Conservation (phyloP, 2,113 vertebrate species). For the Nansenia antarctica region DNA sequence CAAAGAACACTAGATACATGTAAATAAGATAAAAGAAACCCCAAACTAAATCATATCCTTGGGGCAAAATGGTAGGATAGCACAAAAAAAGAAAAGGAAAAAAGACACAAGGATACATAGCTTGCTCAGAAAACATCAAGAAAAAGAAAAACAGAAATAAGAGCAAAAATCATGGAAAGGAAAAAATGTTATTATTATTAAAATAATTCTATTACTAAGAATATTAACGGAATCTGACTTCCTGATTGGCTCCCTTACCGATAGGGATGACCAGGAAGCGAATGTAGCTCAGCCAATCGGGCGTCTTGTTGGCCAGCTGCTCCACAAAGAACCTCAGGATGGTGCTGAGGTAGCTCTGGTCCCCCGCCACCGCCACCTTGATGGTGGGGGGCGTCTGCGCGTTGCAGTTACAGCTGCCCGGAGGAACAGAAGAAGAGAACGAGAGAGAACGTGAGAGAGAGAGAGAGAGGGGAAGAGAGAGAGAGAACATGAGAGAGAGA, state of each 20-base stretch:
- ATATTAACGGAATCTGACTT: not conserved
- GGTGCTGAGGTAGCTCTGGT: conserved; percentile 79
- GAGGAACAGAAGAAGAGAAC: not conserved
- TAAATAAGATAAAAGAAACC: no score
- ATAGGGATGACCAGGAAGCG: conserved; percentile 78
- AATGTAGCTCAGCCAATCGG: conserved; percentile 79
- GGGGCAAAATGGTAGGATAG: no score
- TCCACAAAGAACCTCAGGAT: conserved; percentile 79
- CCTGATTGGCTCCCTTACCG: conserved; percentile 49
- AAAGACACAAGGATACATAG: no score
- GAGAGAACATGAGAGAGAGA: no score
- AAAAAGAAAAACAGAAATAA: no score
- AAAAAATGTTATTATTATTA: not conserved
- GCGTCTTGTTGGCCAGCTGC: conserved; percentile 79
- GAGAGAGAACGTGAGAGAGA: not conserved
- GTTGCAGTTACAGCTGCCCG: conserved; percentile 78
- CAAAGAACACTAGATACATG: no score
- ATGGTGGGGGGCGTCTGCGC: conserved; percentile 76
- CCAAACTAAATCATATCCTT: no score
- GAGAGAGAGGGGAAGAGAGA: not conserved
- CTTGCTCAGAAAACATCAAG: not conserved
- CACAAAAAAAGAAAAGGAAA: no score
- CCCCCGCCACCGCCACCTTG: conserved; percentile 75
- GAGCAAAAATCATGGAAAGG: not conserved
- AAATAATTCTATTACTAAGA: not conserved